Conservation (phyloP, 2,797 vertebrate species). For the Gallinago solitaria region DNA sequence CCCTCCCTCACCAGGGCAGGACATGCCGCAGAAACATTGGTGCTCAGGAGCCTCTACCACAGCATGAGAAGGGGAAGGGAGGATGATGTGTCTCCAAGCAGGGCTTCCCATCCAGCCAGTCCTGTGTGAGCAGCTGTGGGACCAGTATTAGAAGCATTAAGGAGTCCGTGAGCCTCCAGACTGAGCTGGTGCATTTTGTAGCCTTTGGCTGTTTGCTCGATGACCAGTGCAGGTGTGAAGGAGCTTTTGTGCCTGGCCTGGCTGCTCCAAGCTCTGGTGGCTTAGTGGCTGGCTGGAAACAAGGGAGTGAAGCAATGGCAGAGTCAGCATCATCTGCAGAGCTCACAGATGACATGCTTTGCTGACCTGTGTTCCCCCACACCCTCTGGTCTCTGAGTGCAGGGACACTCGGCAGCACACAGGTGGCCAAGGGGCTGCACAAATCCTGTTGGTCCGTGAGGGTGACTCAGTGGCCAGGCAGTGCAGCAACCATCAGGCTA, state of each 20-base stretch:
- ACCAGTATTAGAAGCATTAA: background rate
- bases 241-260: background rate
- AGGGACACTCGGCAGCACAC: accelerated
- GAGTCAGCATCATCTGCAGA: background rate
- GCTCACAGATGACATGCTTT: accelerated
- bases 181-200: background rate
- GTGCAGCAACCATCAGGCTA: background rate
- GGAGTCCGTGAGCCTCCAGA: background rate
- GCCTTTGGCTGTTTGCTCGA: background rate
- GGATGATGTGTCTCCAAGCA: background rate
- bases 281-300: background rate
- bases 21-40: accelerated
- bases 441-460: background rate
- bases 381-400: accelerated
- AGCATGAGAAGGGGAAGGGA: background rate
- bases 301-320: background rate
- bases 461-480: background rate
- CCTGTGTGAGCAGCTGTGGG: background rate
- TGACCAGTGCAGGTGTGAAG: background rate
- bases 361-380: background rate
- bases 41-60: background rate
- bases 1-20: background rate
- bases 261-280: background rate
- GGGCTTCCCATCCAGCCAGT: background rate
- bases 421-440: background rate